Conservation (phyloP, 2,113 vertebrate genomes). For the Scartelaos histophorus region DNA sequence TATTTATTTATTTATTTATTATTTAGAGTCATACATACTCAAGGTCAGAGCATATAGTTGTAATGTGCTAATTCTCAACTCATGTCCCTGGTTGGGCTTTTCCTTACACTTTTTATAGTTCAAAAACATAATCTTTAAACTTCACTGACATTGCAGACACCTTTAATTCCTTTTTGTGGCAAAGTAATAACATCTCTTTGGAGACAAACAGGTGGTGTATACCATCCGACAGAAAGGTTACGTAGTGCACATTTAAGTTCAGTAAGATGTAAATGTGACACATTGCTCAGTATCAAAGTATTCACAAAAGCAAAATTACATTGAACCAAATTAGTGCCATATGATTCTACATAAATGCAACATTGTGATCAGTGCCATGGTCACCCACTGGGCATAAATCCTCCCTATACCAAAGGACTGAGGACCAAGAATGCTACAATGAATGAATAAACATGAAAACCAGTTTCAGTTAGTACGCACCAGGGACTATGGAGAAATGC, state of each 20-base stretch:
- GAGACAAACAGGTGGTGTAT: not conserved
- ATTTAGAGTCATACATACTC: no score
- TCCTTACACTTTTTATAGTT: no score
- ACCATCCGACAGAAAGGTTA: not conserved
- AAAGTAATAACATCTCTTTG: no score
- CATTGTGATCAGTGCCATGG: constrained; percentile 55
- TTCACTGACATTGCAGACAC: no score
- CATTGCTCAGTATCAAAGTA: not conserved
- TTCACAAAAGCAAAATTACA: not conserved
- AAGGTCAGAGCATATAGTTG: no score
- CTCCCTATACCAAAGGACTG: constrained; percentile 58
- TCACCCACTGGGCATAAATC: constrained; percentile 69
- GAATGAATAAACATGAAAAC: constrained; percentile 67
- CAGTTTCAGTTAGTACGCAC: constrained; percentile 41
- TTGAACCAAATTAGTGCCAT: constrained; percentile 27
- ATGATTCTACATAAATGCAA: constrained; percentile 48
- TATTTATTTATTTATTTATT: no score
- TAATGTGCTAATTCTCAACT: no score
- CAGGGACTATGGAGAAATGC: constrained; percentile 48
- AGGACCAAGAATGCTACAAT: constrained; percentile 50
- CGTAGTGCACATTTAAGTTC: not conserved
- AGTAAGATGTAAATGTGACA: not conserved
- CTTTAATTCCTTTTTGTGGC: no score
- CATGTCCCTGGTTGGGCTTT: no score
- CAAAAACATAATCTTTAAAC: no score